Evolutionary conservation across 53 echinoderm and acorn worm species (phyloP).

Genomic region (Apostichopus leukothele): DNA sequence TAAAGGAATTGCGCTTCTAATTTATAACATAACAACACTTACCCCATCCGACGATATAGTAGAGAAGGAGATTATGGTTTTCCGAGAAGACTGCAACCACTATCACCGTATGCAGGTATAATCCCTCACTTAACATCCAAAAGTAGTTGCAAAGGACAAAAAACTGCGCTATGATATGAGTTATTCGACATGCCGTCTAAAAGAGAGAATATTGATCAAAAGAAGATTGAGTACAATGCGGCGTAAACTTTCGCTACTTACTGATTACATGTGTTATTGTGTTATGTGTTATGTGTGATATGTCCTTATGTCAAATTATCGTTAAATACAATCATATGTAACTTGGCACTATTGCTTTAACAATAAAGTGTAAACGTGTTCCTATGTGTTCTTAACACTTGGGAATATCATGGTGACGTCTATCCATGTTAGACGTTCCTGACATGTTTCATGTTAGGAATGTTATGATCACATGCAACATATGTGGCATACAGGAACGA

Average conservation of each 20-base stretch:
- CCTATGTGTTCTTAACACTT: no score
- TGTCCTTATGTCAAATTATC: no score
- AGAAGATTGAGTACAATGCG: not conserved
- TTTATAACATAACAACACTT: constrained; percentile 19
- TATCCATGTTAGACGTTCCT: no score
- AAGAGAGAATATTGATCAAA: not conserved
- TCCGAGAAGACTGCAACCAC: constrained; percentile 96
- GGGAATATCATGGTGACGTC: no score
- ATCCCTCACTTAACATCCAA: constrained; percentile 98
- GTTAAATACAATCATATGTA: no score
- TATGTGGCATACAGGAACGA: no score
- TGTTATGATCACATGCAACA: no score
- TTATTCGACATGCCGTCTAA: not conserved
- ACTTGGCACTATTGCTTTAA: no score
- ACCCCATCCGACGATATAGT: constrained; percentile 98
- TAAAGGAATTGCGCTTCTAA: no score
- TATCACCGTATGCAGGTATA: constrained; percentile 93
- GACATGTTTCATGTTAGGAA: no score
- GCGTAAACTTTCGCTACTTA: not conserved
- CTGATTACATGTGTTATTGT: not conserved
- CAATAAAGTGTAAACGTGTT: no score
- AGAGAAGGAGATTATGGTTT: constrained; percentile 73
- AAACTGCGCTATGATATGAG: constrained; percentile 53
- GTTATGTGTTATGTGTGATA: no score
- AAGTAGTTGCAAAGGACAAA: constrained; percentile 93